Base-by-base conservation (phyloP, 2,888 invertebrate species). In the Amiota communis region DNA sequence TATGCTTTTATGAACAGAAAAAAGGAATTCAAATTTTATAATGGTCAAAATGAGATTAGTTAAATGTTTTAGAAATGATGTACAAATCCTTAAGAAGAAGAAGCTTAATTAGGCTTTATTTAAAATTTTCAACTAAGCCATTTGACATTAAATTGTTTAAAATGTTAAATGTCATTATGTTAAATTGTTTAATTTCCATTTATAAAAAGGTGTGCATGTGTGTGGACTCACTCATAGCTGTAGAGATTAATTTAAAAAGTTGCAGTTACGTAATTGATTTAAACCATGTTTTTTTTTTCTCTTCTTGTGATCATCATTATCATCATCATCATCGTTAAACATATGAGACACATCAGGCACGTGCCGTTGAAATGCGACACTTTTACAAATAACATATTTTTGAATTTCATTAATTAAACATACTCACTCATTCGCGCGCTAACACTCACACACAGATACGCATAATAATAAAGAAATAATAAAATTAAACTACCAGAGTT, bases 281-380 rank as follows among this genome's bases (percentile, higher is more conserved):
- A n/a, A 12, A 10, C 2, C 53, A n/a, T 12, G 23, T 23, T 23
- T 23, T 3, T 23, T 3, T 23, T 23, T 23, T 23, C 3, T 23
- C 3, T 23, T 23, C 3, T 23, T 51, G 51, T 51, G 2, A 51
- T n/a, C n/a, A 36, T 36, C 36, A 36, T 36, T 36, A 36, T 6
- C 36, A 36, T 36, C 8, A 36, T 36, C 36, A 36, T 36, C 6
- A 36, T 6, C 6, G 36, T 36, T 36, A 36, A 36, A 6, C 36
- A 36, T 36, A 36, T 36, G 36, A 6, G 36, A 6, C n/a, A n/a
- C n/a, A n/a, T 36, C 36, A 36, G n/a, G 13, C 63, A 13, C 63
- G 63, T 63, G 63, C n/a, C 63, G 12, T n/a, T 64, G 71, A 56
- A 56, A 71, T 71, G 51, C 20, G 56, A 71, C 53, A 71, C 64